Evolutionary conservation across 2,888 invertebrate genomes (phyloP).

Genomic region (Anthophora plumipes): DNA sequence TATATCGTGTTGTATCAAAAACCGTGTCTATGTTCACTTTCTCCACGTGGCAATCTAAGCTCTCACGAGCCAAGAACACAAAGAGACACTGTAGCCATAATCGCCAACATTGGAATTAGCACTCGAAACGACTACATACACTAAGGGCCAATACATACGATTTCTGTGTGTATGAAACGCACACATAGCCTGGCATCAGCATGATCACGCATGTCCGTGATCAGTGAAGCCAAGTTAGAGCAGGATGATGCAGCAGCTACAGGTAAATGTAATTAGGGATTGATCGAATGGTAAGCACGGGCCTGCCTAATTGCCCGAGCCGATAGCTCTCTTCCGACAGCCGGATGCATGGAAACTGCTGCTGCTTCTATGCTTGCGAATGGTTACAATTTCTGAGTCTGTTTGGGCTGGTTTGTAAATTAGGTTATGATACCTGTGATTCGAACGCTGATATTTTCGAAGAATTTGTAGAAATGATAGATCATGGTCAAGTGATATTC

Average conservation of each 20-base stretch:
- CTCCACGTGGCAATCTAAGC: no score
- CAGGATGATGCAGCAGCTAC: constrained; percentile 73
- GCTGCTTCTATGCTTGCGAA: neutral
- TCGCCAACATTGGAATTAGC: neutral
- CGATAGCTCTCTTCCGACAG: constrained; percentile 66
- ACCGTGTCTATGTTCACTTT: no score
- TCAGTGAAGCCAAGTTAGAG: constrained; percentile 29
- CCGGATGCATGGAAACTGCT: constrained; percentile 55
- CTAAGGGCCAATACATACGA: no score
- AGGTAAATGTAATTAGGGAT: constrained; percentile 81
- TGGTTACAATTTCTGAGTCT: neutral
- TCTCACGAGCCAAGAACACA: neutral
- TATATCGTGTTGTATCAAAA: no score
- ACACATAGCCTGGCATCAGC: neutral
- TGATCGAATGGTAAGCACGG: constrained; percentile 76
- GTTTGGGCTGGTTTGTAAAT: neutral
- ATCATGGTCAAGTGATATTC: no score
- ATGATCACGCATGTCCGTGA: constrained; percentile 27
- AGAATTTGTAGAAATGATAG: no score
- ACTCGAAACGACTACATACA: neutral
- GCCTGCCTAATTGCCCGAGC: constrained; percentile 72
- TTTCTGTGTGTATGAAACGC: neutral
- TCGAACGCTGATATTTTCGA: no score
- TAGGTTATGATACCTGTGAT: neutral
- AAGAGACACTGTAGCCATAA: neutral